phyloP scores from a whole-genome alignment of 2,113 vertebrate species.

The Tichodroma muraria region DNA sequence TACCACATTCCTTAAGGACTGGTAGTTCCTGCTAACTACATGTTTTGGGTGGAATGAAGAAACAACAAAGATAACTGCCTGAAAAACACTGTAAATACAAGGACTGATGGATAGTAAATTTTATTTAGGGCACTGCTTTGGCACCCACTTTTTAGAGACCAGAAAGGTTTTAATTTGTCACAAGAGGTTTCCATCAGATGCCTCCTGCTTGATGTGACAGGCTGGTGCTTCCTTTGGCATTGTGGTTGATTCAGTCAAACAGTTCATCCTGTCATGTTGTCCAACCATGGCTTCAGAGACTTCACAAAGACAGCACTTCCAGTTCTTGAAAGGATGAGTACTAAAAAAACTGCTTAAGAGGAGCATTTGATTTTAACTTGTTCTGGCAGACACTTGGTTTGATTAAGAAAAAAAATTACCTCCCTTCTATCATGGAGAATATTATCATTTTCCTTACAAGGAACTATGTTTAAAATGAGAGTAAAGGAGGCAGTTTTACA shows the following conservation, averaged over 20 bases:
- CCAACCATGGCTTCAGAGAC: not conserved
- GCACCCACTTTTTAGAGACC: not conserved
- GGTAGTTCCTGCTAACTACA: not conserved
- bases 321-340: not conserved
- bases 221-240: not conserved
- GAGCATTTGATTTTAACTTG: not conserved
- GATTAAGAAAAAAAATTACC: not conserved
- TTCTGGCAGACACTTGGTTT: not conserved
- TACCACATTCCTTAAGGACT: not conserved
- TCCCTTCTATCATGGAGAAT: not conserved
- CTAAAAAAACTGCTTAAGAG: not conserved
- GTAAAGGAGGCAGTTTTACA: not conserved
- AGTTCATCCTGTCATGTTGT: not conserved
- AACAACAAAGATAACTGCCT: not conserved
- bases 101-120: not conserved
- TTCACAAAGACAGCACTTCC: not conserved
- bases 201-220: not conserved
- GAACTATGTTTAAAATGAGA: not conserved
- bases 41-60: not conserved
- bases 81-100: not conserved
- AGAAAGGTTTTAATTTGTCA: not conserved
- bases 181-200: not conserved
- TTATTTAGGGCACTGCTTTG: not conserved
- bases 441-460: not conserved
- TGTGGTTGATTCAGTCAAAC: not conserved